phyloP scores from a whole-genome alignment of 1,140 invertebrate species.

The Zaprionus tsacasi region DNA sequence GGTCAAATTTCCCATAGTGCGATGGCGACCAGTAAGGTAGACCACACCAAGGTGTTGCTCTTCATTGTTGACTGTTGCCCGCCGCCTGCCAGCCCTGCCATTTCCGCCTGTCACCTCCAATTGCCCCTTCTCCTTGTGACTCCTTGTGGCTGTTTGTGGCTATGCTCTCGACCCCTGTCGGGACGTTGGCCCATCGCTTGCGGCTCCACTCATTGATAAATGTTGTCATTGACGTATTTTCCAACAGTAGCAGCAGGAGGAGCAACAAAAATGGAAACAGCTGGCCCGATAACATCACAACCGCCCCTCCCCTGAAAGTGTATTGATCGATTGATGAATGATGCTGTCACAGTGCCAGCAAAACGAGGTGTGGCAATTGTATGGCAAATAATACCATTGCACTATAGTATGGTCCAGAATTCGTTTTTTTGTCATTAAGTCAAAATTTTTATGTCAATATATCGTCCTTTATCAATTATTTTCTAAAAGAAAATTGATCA shows the following conservation, averaged over 20 bases:
- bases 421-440: no score
- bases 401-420: no score
- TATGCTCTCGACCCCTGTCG: constrained; percentile 14
- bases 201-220: constrained; percentile 15
- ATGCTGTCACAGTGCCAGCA: constrained; percentile 8
- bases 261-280: constrained; percentile 14
- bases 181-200: constrained; percentile 7
- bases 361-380: constrained; percentile 23
- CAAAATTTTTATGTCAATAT: no score
- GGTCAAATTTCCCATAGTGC: no score
- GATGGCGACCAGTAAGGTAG: not conserved
- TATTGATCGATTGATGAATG: constrained; percentile 40
- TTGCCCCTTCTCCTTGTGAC: not conserved
- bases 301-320: not conserved
- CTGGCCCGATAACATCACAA: constrained; percentile 6
- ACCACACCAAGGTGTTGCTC: constrained; percentile 10
- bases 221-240: constrained; percentile 32
- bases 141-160: not conserved
- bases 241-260: constrained; percentile 13
- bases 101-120: not conserved
- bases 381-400: constrained; percentile 12
- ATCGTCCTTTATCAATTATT: no score
- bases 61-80: constrained; percentile 6
- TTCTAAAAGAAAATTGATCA: no score
- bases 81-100: not conserved